phyloP scores from a whole-genome alignment of 2,888 invertebrate species.

The Phortica magna region DNA sequence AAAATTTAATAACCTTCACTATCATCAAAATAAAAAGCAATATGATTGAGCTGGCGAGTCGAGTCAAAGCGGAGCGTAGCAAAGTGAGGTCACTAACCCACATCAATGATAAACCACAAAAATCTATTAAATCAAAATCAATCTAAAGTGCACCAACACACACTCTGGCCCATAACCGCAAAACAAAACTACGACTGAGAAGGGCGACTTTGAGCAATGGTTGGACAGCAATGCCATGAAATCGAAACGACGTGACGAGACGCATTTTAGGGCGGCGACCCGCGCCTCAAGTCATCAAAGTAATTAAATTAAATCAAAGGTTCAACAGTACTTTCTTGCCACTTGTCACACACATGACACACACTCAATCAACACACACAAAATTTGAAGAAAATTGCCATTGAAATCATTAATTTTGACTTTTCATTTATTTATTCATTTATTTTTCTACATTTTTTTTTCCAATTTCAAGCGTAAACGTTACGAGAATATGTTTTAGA shows the following conservation, averaged over 20 bases:
- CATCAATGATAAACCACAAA: constrained; percentile 29
- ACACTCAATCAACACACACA: background rate
- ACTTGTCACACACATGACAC: background rate
- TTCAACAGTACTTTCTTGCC: background rate
- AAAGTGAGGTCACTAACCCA: constrained; percentile 25
- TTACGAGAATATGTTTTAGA: background rate
- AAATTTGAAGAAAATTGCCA: background rate
- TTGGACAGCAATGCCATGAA: background rate
- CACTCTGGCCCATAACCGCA: background rate
- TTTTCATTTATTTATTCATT: too few relatives aligned
- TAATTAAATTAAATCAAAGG: constrained; percentile 19
- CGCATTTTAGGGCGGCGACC: background rate
- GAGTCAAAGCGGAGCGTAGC: too few relatives aligned
- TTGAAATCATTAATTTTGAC: background rate
- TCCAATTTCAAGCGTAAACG: background rate
- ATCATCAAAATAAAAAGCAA: background rate
- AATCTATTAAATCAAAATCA: constrained; percentile 31
- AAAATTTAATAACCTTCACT: constrained; percentile 14
- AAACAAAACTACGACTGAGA: background rate
- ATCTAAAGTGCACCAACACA: constrained; percentile 15
- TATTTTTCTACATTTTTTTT: background rate
- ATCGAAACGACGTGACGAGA: background rate
- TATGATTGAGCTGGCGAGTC: background rate
- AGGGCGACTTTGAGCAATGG: background rate
- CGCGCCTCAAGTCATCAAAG: background rate